phyloP scores from a whole-genome alignment of 2,797 vertebrate genomes.

The Sciurus vulgaris region DNA sequence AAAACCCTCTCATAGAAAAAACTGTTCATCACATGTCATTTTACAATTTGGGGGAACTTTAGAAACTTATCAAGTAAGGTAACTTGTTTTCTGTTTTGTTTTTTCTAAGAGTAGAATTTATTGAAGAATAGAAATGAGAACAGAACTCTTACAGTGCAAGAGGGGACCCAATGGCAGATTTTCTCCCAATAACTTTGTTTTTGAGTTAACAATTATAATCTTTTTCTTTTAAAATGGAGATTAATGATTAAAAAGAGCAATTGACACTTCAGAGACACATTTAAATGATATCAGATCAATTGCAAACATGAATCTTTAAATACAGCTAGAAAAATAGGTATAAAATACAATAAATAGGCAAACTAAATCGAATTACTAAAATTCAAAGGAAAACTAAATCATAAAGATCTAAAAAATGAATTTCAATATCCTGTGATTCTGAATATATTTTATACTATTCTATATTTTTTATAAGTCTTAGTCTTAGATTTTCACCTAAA shows the following conservation, averaged over 20 bases:
- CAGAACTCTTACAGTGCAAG: no score
- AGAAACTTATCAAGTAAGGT: slow-evolving; percentile 1
- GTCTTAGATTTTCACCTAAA: background rate
- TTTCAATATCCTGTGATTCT: background rate
- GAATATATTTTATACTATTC: background rate
- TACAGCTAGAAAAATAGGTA: background rate
- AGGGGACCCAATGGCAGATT: no score
- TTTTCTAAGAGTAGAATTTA: no score
- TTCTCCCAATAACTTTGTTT: background rate
- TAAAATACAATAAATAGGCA: slow-evolving; percentile 1
- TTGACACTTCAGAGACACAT: slow-evolving; percentile 22
- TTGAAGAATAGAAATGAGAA: no score
- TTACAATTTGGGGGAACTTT: slow-evolving; percentile 17
- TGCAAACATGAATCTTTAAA: background rate
- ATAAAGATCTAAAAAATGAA: background rate
- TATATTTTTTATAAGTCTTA: background rate
- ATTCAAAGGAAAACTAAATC: slow-evolving; percentile 51
- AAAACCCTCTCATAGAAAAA: background rate
- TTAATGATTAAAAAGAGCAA: background rate
- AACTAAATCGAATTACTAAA: slow-evolving; percentile 50
- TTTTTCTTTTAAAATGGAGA: background rate
- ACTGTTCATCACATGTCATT: background rate
- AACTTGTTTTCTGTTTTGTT: background rate
- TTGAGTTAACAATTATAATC: background rate
- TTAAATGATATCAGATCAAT: background rate